phyloP scores from a whole-genome alignment of 2,888 invertebrate species.

The Drosophila cognata region DNA sequence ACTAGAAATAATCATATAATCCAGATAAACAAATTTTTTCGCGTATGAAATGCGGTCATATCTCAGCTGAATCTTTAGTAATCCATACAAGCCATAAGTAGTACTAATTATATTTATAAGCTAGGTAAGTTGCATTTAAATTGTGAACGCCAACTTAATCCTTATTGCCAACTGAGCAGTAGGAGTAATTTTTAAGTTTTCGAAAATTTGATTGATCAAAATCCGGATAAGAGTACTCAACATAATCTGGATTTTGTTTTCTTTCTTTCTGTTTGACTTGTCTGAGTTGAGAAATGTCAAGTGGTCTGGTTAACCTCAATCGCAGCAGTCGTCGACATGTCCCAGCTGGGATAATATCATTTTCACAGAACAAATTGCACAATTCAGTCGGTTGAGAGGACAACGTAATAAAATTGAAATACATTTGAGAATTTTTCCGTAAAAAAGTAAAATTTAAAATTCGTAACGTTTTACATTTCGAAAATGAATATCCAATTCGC shows the following conservation, averaged over 20 bases:
- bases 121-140: not conserved
- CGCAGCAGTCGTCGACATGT: slow-evolving; percentile 22
- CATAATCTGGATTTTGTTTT: too few species aligned
- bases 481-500: not conserved
- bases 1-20: not conserved
- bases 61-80: not conserved
- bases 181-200: too few species aligned
- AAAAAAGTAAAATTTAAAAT: slow-evolving; percentile 8
- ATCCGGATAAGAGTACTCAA: too few species aligned
- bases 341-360: slow-evolving; percentile 19
- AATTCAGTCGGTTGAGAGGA: slow-evolving; percentile 62
- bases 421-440: slow-evolving; percentile 21
- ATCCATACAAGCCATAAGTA: not conserved
- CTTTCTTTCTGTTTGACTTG: not conserved
- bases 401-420: slow-evolving; percentile 33
- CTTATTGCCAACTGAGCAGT: not conserved
- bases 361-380: slow-evolving; percentile 49
- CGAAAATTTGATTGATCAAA: too few species aligned
- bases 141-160: too few species aligned
- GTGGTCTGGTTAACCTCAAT: slow-evolving; percentile 4
- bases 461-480: not conserved
- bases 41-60: too few species aligned
- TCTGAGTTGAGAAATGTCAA: not conserved
- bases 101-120: not conserved
- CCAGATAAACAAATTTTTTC: not conserved